Evolutionary conservation across 2,888 invertebrate genomes (phyloP).

Genomic region (Leptarthrus brevirostris): DNA sequence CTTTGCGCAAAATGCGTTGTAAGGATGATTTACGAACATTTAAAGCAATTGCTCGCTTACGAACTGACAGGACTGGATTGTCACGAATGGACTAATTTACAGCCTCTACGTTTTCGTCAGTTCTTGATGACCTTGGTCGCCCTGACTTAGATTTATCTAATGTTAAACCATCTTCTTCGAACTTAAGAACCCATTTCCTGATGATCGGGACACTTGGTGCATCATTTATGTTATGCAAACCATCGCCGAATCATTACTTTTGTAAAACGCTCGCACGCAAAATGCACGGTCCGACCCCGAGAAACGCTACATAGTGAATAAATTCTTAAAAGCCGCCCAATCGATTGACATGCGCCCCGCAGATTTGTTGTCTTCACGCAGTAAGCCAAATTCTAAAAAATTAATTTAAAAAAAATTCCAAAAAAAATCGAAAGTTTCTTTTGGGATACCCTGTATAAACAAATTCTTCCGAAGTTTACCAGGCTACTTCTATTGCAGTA

Average conservation of each 20-base stretch:
- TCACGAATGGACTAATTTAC: not conserved
- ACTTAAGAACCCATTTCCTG: not conserved
- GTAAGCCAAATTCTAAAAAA: too few relatives aligned
- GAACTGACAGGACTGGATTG: not conserved
- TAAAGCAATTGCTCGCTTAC: not conserved
- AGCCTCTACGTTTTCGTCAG: not conserved
- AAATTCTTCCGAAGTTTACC: too few relatives aligned
- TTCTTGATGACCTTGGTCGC: not conserved
- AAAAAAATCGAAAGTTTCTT: too few relatives aligned
- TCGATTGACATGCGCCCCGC: not conserved
- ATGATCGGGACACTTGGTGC: not conserved
- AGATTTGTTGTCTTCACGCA: too few relatives aligned
- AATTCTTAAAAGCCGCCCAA: not conserved
- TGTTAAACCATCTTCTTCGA: not conserved
- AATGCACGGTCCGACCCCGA: not conserved
- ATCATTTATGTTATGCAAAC: not conserved
- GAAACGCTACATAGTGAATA: not conserved
- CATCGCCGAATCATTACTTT: not conserved
- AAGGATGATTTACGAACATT: not conserved
- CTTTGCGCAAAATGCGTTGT: too few relatives aligned
- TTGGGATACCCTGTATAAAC: too few relatives aligned
- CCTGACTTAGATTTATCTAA: not conserved
- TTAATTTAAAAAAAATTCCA: too few relatives aligned
- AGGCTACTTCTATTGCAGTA: constrained; percentile 1
- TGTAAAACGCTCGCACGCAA: not conserved